Evolutionary conservation across 2,797 vertebrate species (phyloP), one percentile per base, ranked within the genome.

Genomic region (Danionella dracula): DNA sequence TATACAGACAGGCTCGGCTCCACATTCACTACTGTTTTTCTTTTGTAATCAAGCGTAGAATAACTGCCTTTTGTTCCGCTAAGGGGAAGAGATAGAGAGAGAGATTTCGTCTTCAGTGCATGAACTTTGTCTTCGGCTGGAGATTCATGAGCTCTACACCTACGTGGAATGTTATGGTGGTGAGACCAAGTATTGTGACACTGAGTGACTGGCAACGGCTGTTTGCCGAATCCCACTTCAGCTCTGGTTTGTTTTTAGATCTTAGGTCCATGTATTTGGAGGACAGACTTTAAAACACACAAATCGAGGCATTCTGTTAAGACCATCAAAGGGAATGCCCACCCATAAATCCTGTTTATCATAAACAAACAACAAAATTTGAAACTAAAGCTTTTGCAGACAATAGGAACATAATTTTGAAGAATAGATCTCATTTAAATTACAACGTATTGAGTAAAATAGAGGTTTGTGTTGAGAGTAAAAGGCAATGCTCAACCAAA

Each of bases 1-100:
- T 95, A 96, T 93, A 97, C 94, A 98, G 91, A 97, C 92, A 96
- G 94, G 91, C 92, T 94, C 88, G 83, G 89, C 90, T 95, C 93
- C 93, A 95, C 93, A 94, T 93, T 95, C 94, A 97, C 94, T 93
- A 95, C 92, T 92, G 94, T 90, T 85, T 87, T 81, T 89, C 79
- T 81, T 78, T 75, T 76, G 81, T 79, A 76, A 80, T 90, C 91
- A 94, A 96, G 94, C 92, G 86, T 86, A 92, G 91, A 92, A 89
- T 88, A 93, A 94, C 90, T 91, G 91, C 89, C 90, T 81, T 91
- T 91, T 92, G 89, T 93, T 96, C 92, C 92, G 90, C 92, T 92
- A 92, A 87, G 85, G 88, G 88, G 83, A 85, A 83, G 76, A 79
- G 48, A 77, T 31, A 55, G 8, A 54, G 9, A 56, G n/a, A 53